These are phyloP conservation scores for Caenorhabditis doughertyi DNA, from an alignment of 2,888 invertebrate species.

Conservation along the genomic window DNA sequence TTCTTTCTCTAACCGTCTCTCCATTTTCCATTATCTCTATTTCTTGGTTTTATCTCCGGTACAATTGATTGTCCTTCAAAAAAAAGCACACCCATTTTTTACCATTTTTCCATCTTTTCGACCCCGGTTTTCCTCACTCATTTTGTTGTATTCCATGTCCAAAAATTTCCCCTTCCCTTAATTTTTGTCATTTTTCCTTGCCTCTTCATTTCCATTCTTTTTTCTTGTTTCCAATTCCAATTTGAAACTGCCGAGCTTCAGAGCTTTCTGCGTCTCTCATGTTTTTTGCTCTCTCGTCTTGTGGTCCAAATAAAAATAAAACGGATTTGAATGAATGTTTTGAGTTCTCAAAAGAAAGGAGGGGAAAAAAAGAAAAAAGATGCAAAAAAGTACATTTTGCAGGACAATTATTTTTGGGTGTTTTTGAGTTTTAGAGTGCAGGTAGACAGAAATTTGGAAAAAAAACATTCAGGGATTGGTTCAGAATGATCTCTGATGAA, in stretches of 20 bases:
- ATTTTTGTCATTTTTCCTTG: slow-evolving; percentile 16
- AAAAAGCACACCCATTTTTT: slow-evolving; percentile 10
- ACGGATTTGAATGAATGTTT: slow-evolving; percentile 13
- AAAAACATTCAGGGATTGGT: not conserved
- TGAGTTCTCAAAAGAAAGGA: slow-evolving; percentile 4
- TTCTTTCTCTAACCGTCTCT: too few relatives aligned
- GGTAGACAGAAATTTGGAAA: not conserved
- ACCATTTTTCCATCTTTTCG: not conserved
- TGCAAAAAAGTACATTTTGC: slow-evolving; percentile 26
- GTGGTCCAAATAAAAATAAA: slow-evolving; percentile 44
- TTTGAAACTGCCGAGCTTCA: not conserved
- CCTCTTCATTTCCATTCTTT: not conserved
- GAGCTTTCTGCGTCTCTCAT: slow-evolving; percentile 4
- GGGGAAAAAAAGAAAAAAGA: not conserved
- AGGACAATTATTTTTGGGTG: slow-evolving; percentile 12
- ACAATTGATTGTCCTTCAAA: slow-evolving; percentile 18
- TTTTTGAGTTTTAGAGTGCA: not conserved
- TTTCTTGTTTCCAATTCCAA: not conserved
- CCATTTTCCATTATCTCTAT: not conserved
- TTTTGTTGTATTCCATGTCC: not conserved
- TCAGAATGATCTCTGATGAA: too few relatives aligned
- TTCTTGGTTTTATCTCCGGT: slow-evolving; percentile 33
- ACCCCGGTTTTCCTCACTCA: slow-evolving; percentile 6
- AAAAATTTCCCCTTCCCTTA: not conserved
- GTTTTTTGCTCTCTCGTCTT: slow-evolving; percentile 7